Evolutionary conservation across 2,113 vertebrate species (phyloP).

Genomic region (Struthio camelus): DNA sequence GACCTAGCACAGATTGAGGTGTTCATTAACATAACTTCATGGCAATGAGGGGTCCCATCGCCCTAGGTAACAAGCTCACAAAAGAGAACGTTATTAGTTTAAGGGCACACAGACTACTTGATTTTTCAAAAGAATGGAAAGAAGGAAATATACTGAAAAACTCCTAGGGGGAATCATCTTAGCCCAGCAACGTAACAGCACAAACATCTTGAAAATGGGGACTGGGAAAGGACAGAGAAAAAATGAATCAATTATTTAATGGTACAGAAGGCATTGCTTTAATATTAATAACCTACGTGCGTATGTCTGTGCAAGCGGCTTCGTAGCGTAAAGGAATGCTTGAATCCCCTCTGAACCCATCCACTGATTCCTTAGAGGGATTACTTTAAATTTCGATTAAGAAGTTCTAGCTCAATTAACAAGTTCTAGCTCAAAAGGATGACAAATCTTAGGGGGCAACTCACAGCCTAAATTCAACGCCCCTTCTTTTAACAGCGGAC

Average conservation of each 20-base stretch:
- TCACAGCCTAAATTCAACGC: neutral
- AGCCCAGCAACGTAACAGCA: neutral
- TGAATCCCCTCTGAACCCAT: neutral
- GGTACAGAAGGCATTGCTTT: neutral
- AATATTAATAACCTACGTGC: neutral
- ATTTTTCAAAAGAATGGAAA: neutral
- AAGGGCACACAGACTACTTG: neutral
- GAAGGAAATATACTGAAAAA: neutral
- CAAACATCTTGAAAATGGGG: neutral
- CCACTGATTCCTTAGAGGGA: neutral
- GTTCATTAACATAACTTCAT: constrained; percentile 38
- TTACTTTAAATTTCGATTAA: neutral
- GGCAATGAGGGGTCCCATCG: constrained; percentile 32
- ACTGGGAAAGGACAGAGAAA: neutral
- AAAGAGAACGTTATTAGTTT: neutral
- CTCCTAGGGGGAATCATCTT: neutral
- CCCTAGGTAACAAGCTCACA: constrained; percentile 36
- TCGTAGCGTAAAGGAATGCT: neutral
- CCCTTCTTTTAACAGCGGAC: neutral
- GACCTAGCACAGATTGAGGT: constrained; percentile 6
- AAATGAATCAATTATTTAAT: neutral
- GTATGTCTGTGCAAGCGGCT: neutral
- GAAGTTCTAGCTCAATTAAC: neutral
- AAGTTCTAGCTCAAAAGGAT: neutral
- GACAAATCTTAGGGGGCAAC: neutral